These are phyloP conservation scores for Chloroclystis v-ata DNA, from an alignment of 2,888 invertebrate species.

Conservation along the genomic window DNA sequence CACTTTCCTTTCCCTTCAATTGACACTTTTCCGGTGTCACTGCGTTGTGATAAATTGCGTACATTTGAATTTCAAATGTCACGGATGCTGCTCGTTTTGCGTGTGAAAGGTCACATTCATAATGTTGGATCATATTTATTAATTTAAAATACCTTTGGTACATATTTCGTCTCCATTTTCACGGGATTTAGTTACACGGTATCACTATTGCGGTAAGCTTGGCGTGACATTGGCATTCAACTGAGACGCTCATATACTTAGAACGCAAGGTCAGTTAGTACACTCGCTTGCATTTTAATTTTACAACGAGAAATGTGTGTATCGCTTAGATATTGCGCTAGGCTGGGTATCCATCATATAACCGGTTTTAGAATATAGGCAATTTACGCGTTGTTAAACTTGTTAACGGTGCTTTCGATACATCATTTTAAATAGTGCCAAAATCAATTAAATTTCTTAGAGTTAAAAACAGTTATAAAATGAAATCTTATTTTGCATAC, in stretches of 20 bases:
- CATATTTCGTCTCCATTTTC: conserved; percentile 10
- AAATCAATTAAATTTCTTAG: no score
- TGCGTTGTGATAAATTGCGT: conserved; percentile 24
- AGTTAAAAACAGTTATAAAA: not conserved
- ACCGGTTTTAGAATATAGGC: not conserved
- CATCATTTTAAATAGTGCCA: no score
- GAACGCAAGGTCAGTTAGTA: conserved; percentile 55
- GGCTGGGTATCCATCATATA: not conserved
- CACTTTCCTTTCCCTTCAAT: conserved; percentile 33
- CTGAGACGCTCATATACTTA: conserved; percentile 57
- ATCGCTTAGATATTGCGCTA: conserved; percentile 9
- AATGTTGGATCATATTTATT: conserved; percentile 11
- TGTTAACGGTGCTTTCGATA: not conserved
- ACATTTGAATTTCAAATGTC: conserved; percentile 17
- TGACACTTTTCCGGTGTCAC: conserved; percentile 49
- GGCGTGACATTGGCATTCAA: conserved; percentile 63
- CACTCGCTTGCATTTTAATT: conserved; percentile 48
- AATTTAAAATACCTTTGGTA: conserved; percentile 4
- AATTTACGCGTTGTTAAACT: not conserved
- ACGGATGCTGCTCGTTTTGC: conserved; percentile 23
- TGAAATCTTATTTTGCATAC: no score
- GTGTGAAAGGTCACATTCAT: conserved; percentile 25
- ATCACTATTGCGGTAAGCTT: conserved; percentile 36
- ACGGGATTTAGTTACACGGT: conserved; percentile 32
- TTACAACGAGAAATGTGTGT: conserved; percentile 25